Evolutionary conservation across 64 coral and sea anemone species (phyloP), one percentile per base, ranked within the genome.

Genomic region (Montipora sp.): DNA sequence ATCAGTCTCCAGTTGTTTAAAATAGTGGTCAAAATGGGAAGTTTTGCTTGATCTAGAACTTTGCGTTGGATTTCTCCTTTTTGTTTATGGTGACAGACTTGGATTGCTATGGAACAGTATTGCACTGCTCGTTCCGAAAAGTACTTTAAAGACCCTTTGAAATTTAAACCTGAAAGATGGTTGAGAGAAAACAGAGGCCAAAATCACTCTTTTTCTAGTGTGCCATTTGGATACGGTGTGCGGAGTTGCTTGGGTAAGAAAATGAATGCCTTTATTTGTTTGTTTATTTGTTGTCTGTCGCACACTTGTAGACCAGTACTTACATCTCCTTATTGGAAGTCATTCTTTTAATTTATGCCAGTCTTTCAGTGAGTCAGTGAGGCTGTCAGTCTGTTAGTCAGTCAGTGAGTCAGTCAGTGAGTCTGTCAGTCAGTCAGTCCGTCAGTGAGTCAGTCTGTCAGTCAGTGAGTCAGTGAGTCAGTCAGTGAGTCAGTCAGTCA

Each of bases 161-260:
- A 79, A 36, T 96, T 81, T 44, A 78, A 72, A 70, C 95, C 95
- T 15, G 95, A 96, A 36, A 80, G 95, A 53, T 96, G 95, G 95
- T 18, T 91, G 44, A 87, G 83, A 5, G 88, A 90, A 36, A 69
- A 45, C 57, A 70, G 80, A 16, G 59, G 93, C 16, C 82, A 96
- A 13, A 43, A 90, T 69, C 91, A 90, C 53, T 53, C 95, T 12
- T 96, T 93, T 57, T 53, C 95, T 21, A 47, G 73, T 7, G 58
- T 93, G 3, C 95, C 91, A n/a, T 96, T 96, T 83, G 92, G 95
- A 20, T 91, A 82, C 87, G 95, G 95, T 53, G 66, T 88, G 48
- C 95, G 95, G 46, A 96, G 87, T 88, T 96, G 95, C 14, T 18
- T 91, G 51, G 95, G 95, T 96, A 47, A 77, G 80, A 16, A 55